A percentile compares a stretch with the other conserved stretches of the same genome.
phyloP scores from a whole-genome alignment of 2,797 vertebrate genomes.

The Sphenopsis melanotis region DNA sequence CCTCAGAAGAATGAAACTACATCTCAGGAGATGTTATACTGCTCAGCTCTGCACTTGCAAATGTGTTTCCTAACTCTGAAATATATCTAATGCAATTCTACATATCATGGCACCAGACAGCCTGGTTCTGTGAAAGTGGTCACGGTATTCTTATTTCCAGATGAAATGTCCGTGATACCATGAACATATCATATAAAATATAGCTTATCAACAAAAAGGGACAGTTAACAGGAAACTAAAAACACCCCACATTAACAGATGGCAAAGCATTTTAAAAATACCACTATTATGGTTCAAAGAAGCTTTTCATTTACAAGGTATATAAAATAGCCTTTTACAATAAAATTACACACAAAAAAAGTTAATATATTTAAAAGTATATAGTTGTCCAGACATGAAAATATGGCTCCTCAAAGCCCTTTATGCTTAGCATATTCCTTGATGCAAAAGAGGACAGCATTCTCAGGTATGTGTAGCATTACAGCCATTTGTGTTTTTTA shows the following conservation, averaged over 20 bases:
- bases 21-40: neutral
- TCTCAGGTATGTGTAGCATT: neutral
- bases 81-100: neutral
- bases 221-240: neutral
- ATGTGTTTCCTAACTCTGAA: neutral
- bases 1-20: neutral
- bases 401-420: neutral
- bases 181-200: neutral
- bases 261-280: neutral
- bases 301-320: neutral
- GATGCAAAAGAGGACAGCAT: neutral
- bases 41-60: neutral
- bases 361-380: neutral
- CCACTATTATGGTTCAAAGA: neutral
- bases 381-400: neutral
- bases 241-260: neutral
- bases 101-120: neutral
- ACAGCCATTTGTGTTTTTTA: neutral
- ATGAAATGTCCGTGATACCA: neutral
- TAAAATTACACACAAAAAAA: neutral
- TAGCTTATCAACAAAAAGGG: neutral
- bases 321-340: neutral
- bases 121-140: neutral
- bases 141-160: neutral
- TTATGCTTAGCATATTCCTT: neutral